Percentiles rank a stretch among this genome's conserved stretches.
Evolutionary conservation across 2,888 invertebrate genomes (phyloP).

Genomic region (Ophraella communa): DNA sequence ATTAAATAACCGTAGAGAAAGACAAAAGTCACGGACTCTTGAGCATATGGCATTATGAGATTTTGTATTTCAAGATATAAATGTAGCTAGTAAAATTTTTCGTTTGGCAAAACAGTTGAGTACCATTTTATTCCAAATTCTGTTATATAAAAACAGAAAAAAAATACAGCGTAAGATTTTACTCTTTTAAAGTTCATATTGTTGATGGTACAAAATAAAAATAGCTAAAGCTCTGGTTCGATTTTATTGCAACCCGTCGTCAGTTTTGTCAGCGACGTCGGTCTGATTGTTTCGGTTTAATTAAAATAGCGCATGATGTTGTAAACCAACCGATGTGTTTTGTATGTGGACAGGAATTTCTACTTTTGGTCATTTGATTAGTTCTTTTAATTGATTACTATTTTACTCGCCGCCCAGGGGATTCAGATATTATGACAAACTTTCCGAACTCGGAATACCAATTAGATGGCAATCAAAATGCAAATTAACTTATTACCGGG

Average conservation of each 20-base stretch:
- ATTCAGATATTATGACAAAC: not conserved
- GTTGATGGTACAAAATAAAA: not conserved
- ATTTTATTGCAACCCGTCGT: not conserved
- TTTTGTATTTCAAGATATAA: too few relatives aligned
- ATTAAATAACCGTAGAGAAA: too few relatives aligned
- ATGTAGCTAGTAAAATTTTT: too few relatives aligned
- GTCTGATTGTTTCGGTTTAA: constrained; percentile 29
- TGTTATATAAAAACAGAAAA: too few relatives aligned
- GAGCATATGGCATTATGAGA: too few relatives aligned
- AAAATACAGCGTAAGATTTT: too few relatives aligned
- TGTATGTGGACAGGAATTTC: not conserved
- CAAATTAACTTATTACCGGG: too few relatives aligned
- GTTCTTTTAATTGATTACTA: constrained; percentile 21
- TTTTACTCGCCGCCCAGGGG: constrained; percentile 19
- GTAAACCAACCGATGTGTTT: not conserved
- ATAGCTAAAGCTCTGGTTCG: not conserved
- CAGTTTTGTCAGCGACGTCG: not conserved
- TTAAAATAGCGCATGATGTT: constrained; percentile 36
- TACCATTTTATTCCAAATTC: too few relatives aligned
- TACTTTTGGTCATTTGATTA: constrained; percentile 19
- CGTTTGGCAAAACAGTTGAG: too few relatives aligned
- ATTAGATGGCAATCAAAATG: not conserved
- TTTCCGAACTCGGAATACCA: not conserved
- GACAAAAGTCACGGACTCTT: too few relatives aligned
- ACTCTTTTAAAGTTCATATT: too few relatives aligned